Evolutionary conservation across 2,113 vertebrate species (phyloP).

Genomic region (Melozone crissalis): DNA sequence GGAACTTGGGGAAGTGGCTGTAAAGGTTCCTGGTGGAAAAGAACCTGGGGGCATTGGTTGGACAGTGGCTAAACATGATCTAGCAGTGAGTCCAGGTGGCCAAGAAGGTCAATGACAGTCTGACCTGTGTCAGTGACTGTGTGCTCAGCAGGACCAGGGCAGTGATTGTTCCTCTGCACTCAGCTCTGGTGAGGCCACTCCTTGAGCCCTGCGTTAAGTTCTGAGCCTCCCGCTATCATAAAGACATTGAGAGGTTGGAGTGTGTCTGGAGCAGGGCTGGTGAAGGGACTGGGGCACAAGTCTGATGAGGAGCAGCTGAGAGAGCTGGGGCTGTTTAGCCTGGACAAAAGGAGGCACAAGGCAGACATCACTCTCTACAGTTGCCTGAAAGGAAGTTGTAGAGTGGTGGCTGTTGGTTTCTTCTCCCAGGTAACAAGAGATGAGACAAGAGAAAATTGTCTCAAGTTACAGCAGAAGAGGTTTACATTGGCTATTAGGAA

Average conservation of each 20-base stretch:
- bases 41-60: fast-evolving
- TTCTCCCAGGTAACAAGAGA: not conserved
- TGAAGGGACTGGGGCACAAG: not conserved
- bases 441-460: not conserved
- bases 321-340: not conserved
- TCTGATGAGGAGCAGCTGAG: not conserved
- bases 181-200: too few species aligned
- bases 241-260: not conserved
- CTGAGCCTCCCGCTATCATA: not conserved
- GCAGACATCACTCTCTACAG: not conserved
- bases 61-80: fast-evolving
- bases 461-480: not conserved
- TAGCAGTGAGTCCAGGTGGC: too few species aligned
- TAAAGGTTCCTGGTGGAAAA: not conserved
- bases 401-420: not conserved
- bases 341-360: not conserved
- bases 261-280: not conserved
- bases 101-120: not conserved
- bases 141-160: not conserved
- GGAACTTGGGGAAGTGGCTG: not conserved
- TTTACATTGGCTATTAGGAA: not conserved
- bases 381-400: not conserved
- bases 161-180: not conserved
- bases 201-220: not conserved
- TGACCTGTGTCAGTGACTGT: not conserved